These are phyloP conservation scores for Formicarius rufipectus DNA, from an alignment of 2,113 vertebrate genomes.

Conservation along the genomic window DNA sequence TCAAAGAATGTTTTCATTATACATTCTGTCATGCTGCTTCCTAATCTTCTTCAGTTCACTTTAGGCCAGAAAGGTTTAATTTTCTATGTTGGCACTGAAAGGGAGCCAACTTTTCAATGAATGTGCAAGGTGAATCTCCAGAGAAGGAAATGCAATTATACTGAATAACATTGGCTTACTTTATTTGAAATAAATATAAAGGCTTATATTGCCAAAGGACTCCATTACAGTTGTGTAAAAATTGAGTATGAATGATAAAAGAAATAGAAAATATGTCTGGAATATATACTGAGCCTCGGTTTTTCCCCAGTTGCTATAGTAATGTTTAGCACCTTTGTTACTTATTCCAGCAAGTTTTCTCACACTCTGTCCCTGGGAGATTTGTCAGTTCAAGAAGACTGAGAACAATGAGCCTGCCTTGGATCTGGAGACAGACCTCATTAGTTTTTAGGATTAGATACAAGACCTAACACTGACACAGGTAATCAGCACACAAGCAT, in stretches of 20 bases:
- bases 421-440: background rate
- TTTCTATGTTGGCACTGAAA: conserved; percentile 9
- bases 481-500: background rate
- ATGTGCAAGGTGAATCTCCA: background rate
- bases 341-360: background rate
- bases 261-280: background rate
- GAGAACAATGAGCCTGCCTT: background rate
- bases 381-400: background rate
- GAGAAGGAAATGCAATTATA: background rate
- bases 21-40: background rate
- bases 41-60: background rate
- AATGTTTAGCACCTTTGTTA: conserved; percentile 18
- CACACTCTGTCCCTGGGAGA: background rate
- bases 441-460: background rate
- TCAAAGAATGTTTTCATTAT: background rate
- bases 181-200: conserved; percentile 12
- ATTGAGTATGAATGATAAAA: background rate
- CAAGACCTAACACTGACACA: background rate
- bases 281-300: background rate
- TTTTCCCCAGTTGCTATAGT: conserved; percentile 32
- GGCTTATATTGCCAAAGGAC: background rate
- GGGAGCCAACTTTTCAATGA: background rate
- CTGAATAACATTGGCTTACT: background rate
- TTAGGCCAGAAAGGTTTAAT: conserved; percentile 18
- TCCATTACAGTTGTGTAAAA: background rate